Evolutionary conservation across 2,888 invertebrate species (phyloP).

Genomic region (Busseola fusca): DNA sequence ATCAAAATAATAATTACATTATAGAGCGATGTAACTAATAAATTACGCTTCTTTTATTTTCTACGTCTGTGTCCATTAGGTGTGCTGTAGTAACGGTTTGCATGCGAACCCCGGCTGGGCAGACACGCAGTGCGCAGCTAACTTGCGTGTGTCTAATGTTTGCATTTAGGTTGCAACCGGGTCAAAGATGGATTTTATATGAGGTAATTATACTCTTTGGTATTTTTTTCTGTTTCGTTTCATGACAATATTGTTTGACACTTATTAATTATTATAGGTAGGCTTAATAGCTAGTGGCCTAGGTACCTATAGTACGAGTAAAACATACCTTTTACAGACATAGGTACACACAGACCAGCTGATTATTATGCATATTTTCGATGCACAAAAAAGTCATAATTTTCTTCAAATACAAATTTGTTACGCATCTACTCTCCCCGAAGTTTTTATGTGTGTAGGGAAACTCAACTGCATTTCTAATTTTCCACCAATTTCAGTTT

Average conservation of each 20-base stretch:
- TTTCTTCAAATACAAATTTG: too few relatives aligned
- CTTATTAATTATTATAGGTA: conserved; percentile 13
- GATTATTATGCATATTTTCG: neutral
- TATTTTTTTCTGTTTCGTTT: conserved; percentile 40
- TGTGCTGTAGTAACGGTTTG: conserved; percentile 69
- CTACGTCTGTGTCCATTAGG: conserved; percentile 54
- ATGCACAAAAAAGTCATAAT: too few relatives aligned
- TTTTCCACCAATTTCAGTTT: too few relatives aligned
- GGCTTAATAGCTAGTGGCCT: neutral
- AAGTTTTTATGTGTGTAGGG: neutral
- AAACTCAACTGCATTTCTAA: too few relatives aligned
- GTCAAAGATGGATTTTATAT: conserved; percentile 85
- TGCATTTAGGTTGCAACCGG: conserved; percentile 84
- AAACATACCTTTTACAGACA: neutral
- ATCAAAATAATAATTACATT: neutral
- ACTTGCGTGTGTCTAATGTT: conserved; percentile 84
- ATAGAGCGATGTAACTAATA: conserved; percentile 19
- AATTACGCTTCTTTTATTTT: conserved; percentile 53
- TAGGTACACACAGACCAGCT: neutral
- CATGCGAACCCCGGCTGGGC: conserved; percentile 70
- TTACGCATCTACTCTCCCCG: too few relatives aligned
- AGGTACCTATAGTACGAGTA: neutral
- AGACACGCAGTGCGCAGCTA: conserved; percentile 73
- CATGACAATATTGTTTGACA: conserved; percentile 49
- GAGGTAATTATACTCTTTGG: conserved; percentile 63